phyloP scores from a whole-genome alignment of 2,797 vertebrate genomes.

The Cygnus olor region DNA sequence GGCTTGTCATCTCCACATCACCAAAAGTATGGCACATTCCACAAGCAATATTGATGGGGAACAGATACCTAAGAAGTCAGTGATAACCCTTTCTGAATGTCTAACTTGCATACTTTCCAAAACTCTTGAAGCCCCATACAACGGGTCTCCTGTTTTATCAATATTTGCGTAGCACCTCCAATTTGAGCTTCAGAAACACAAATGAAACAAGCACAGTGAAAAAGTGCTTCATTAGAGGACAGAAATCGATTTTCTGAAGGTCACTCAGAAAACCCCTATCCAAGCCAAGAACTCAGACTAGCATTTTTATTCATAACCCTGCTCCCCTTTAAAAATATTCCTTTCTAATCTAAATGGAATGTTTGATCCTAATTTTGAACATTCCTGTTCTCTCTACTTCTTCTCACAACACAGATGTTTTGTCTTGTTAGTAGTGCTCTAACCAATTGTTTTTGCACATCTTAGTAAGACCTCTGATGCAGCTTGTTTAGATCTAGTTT shows the following conservation, averaged over 20 bases:
- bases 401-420: background rate
- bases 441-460: background rate
- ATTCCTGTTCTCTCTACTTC: background rate
- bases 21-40: background rate
- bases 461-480: background rate
- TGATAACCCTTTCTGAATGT: background rate
- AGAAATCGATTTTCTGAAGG: background rate
- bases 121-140: background rate
- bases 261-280: background rate
- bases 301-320: background rate
- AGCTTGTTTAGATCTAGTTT: background rate
- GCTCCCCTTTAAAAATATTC: background rate
- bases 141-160: background rate
- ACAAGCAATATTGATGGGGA: background rate
- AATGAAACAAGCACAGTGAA: background rate
- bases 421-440: background rate
- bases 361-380: background rate
- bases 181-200: background rate
- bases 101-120: background rate
- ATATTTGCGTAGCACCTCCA: background rate
- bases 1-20: background rate
- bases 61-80: background rate
- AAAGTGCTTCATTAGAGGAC: background rate
- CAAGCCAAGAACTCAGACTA: background rate
- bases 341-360: background rate